Base-by-base conservation (phyloP, 2,888 invertebrate genomes). In the Pheosia tremula region DNA sequence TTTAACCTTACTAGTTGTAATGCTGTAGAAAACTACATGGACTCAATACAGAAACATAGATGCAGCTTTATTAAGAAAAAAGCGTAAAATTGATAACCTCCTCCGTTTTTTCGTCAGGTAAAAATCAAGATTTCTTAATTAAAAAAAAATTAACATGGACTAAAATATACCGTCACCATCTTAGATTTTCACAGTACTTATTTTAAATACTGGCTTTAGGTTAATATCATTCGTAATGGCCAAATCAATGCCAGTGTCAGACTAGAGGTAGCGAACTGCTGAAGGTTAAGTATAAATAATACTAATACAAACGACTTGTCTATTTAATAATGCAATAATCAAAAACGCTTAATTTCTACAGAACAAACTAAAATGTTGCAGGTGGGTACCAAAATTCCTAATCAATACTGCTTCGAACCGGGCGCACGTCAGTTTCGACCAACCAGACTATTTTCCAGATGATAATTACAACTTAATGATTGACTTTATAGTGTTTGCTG, bases 201-300 rank as follows among this genome's bases (percentile, higher is more conserved):
- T 24, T 24, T 24, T 24, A 24, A 24, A 24, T 24, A 24, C 24
- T 24, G 24, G 24, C 24, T 24, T 24, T 9, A 9, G 4, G 43
- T 43, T 9, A 4, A 10, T 36, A 47, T 9, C 61, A 69, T 76
- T 74, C 75, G 71, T 68, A 74, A 74, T 71, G 64, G 63, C 65
- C 80, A 78, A 81, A 82, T 85, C 83, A 84, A 81, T 84, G 85
- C 74, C 83, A 84, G 56, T 80, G 80, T 70, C 78, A 73, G 9
- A 66, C 36, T 47, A 63, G 71, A 66, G 62, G 54, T 59, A 69
- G 66, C 63, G 58, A 63, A 67, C 62, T 58, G 5, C 58, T 67
- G 63, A 72, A 82, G 81, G 24, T 56, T 36, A 58, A 58, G 58
- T 57, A 52, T 62, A 43, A 43, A n/a, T 6, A 41, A 41, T 7